A percentile compares a stretch with the other conserved stretches of the same genome.
Conservation (phyloP, 2,113 vertebrate genomes). For the Mesoclemmys tuberculata region DNA sequence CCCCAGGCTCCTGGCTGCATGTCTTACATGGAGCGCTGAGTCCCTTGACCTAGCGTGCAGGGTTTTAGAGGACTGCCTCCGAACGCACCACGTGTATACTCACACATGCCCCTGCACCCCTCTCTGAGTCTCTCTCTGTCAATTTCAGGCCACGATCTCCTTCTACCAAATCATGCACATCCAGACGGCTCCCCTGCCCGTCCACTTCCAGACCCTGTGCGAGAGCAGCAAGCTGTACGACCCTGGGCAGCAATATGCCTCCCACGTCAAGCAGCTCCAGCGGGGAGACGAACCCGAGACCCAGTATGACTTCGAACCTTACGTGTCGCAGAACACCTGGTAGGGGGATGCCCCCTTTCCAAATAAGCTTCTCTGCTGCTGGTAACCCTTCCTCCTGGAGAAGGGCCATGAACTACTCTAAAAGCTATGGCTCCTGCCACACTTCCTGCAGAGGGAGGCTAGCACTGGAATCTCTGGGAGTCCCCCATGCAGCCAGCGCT, state of each 20-base stretch:
- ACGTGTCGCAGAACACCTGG: slow-evolving; percentile 78
- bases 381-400: background rate
- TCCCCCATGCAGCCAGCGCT: accelerated
- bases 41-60: background rate
- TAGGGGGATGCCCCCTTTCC: background rate
- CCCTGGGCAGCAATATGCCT: slow-evolving; percentile 93
- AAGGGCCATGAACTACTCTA: background rate
- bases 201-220: slow-evolving; percentile 95
- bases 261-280: slow-evolving; percentile 89
- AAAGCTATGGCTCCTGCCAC: background rate
- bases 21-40: accelerated
- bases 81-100: accelerated
- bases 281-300: slow-evolving; percentile 83
- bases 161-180: slow-evolving; percentile 98
- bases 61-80: background rate
- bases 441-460: background rate
- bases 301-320: slow-evolving; percentile 89
- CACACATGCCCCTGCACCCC: background rate
- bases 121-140: accelerated
- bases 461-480: background rate
- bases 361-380: accelerated
- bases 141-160: slow-evolving; percentile 90
- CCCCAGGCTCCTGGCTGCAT: accelerated
- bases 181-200: slow-evolving; percentile 91
- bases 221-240: slow-evolving; percentile 98